Base-by-base conservation (phyloP, 2,113 vertebrate genomes). In the Pseudonaja textilis region DNA sequence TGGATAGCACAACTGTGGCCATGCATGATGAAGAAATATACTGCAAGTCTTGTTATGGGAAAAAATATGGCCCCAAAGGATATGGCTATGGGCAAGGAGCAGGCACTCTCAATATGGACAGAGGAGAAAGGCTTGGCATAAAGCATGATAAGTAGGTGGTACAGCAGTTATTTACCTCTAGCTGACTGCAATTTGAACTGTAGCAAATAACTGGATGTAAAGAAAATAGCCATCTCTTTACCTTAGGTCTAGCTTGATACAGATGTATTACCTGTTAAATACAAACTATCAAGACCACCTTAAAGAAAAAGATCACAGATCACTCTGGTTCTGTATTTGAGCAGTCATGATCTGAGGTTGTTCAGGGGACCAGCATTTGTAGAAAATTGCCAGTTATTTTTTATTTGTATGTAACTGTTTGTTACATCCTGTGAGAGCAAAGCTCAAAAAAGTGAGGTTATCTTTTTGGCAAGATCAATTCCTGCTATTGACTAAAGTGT, bases 31-130 rank as follows among this genome's bases (percentile, higher is more conserved):
- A 98, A 91, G 98, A 99, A 96, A 98, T 99, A 96, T 99, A 99
- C 97, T 99, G 99, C 97, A 99, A 98, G 92, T 99, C 99, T 0
- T 99, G 99, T 97, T 99, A 99, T 0, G 98, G 98, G 26, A 99
- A 99, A 96, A 99, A 99, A 95, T 99, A 99, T 2, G 99, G 99
- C 11, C 99, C 99, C 0, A 99, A 99, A 97, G 99, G 99, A 50
- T 99, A 99, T 0, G 99, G 99, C 0, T 99, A 99, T 0, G 99
- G 99, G 20, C 98, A 99, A 96, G 99, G 99, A 3, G 99, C 99
- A 1, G 99, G 99, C 39, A 99, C 98, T 0, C 98, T 99, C 92
- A 99, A 98, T 95, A 99, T 99, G 99, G 99, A 99, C 97, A 97
- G 98, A 26, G 99, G 99, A 0, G 99, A 99, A 96, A 97, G 98